phyloP scores from a whole-genome alignment of 2,888 invertebrate species.

The Drosophila imparisetae region DNA sequence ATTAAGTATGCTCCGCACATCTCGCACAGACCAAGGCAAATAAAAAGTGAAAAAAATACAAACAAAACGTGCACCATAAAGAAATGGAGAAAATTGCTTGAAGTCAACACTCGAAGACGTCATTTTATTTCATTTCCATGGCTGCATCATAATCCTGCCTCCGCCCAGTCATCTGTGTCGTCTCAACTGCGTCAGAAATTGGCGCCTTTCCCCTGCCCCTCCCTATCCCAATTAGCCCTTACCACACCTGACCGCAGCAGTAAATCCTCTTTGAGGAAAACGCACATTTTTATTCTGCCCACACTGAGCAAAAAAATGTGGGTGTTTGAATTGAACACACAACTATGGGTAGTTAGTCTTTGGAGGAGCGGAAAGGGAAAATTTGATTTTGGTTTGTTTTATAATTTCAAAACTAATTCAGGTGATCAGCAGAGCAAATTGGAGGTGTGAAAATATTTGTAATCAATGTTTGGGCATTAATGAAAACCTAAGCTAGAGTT shows the following conservation, averaged over 20 bases:
- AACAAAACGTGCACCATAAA: not conserved
- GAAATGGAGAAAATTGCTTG: slow-evolving; percentile 37
- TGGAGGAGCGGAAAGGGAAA: not conserved
- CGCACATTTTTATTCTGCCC: slow-evolving; percentile 7
- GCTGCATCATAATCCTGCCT: slow-evolving; percentile 5
- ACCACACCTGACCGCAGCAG: not conserved
- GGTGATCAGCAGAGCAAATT: not conserved
- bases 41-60: not conserved
- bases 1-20: slow-evolving; percentile 3
- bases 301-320: slow-evolving; percentile 5
- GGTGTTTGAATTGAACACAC: not conserved
- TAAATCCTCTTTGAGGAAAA: slow-evolving; percentile 5
- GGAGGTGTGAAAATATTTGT: not conserved
- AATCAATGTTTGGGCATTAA: not conserved
- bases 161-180: slow-evolving; percentile 28
- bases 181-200: slow-evolving; percentile 50
- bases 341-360: not conserved
- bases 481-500: not conserved
- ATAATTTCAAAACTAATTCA: not conserved
- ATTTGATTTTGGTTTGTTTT: not conserved
- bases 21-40: not conserved
- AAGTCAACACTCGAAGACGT: slow-evolving; percentile 25
- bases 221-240: not conserved
- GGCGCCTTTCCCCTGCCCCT: slow-evolving; percentile 12
- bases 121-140: not conserved